Evolutionary conservation across 2,888 invertebrate species (phyloP), one percentile per base, ranked within the genome.

Genomic region (Trisateles emortualis): DNA sequence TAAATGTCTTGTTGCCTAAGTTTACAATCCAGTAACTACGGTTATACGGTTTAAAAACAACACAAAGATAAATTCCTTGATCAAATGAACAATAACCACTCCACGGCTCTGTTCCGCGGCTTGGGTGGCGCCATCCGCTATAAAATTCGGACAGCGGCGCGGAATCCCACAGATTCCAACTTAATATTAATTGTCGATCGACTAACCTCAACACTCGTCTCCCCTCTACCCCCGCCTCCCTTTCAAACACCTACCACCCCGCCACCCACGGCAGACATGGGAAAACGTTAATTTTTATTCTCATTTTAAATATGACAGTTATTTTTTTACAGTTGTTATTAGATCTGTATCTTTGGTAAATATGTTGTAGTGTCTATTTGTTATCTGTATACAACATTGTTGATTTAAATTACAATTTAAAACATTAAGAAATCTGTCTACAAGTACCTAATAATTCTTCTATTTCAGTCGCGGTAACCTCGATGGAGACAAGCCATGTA

Each of bases 131-230:
- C 91, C 91, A 84, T 88, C 84, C 89, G 87, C 91, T 89, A 92
- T 92, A 92, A 92, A 92, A 92, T 92, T 92, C 90, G 92, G 90
- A 89, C 90, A 86, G 87, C 89, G 90, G 88, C 89, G 91, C 86
- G 89, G 92, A 92, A 91, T 92, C 92, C 91, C 90, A 92, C 91
- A 91, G 92, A 92, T 92, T 91, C 88, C 90, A 83, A 87, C 80
- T 92, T 88, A 87, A 91, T 91, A 92, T 92, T 92, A 92, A 92
- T 92, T 91, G 91, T 88, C 88, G 88, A 92, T 91, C 88, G 88
- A 84, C 87, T 86, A 83, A 84, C 78, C 87, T 84, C 84, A 79
- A 79, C 83, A 72, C 76, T 65, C 71, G 13, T 65, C 72, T 72
- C 68, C 75, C 63, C 59, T 58, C 55, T 63, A 49, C 45, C 59